These are phyloP conservation scores for Kradibia gibbosae DNA, from an alignment of 1,140 invertebrate genomes.

Conservation along the genomic window DNA sequence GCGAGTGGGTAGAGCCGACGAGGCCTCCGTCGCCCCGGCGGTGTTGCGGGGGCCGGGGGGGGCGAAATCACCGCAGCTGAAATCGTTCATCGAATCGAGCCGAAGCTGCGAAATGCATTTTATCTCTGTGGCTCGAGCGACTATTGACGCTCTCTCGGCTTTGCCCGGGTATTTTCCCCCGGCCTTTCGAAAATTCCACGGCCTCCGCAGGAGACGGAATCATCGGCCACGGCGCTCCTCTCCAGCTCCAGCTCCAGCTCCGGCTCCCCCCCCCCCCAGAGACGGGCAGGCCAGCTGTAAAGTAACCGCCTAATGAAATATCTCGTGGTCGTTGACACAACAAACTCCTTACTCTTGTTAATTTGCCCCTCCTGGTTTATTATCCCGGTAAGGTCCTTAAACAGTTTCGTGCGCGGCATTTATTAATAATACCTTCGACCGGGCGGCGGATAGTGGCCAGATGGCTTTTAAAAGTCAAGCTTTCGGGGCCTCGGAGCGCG, in stretches of 20 bases:
- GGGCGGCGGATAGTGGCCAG: too few species aligned
- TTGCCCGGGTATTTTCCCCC: background rate
- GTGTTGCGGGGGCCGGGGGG: conserved; percentile 10
- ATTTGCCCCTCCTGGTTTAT: too few species aligned
- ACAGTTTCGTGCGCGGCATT: too few species aligned
- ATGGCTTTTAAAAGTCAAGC: too few species aligned
- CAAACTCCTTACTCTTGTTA: too few species aligned
- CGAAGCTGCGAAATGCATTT: background rate
- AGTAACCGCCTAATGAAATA: too few species aligned
- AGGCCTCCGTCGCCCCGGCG: background rate
- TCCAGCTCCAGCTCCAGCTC: background rate
- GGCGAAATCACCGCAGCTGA: background rate
- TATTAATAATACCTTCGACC: too few species aligned
- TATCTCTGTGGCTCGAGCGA: background rate
- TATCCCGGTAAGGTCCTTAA: too few species aligned
- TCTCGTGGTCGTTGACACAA: too few species aligned
- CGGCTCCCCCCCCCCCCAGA: background rate
- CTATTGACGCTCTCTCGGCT: background rate
- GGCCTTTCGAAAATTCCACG: background rate
- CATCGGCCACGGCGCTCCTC: background rate
- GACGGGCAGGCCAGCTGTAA: background rate
- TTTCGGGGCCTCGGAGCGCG: too few species aligned
- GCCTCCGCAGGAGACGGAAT: too few species aligned
- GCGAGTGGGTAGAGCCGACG: conserved; percentile 67
- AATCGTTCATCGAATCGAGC: conserved; percentile 40